Base-by-base conservation (phyloP, 1,140 invertebrate genomes). In the Sweltsa coloradensis region DNA sequence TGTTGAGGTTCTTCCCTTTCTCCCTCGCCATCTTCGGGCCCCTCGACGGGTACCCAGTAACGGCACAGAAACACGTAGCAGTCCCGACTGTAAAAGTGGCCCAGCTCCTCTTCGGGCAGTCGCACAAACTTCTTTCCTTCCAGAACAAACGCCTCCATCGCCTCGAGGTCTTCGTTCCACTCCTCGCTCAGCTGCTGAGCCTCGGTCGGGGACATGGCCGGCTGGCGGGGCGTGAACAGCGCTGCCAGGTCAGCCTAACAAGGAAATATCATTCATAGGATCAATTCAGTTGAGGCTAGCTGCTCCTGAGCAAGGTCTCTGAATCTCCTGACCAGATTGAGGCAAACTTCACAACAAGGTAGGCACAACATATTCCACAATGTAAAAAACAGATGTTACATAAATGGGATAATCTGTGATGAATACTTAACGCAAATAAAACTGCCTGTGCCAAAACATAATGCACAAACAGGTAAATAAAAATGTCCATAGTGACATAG, bases 11-110 rank as follows among this genome's bases (percentile, higher is more conserved):
- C 78, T 23, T 73, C 79, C 2, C 76, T 76, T 14, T 72, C 72
- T 49, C 83, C 78, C 31, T 62, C 52, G 3, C 76, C 73, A 48
- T 83, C 78, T 47, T 78, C 71, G n/a, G 70, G 60, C 22, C 73
- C 65, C 47, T 79, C 76, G 21, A 64, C 57, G 16, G 74, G 86
- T 54, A 96, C 79, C 75, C 91, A 89, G 66, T 98, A 98, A 58
- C 90, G 79, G 64, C 94, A 99, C 1, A 99, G 71, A 65, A 99
- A 97, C 11, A 99, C 95, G 60, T 99, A 99, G 66, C 94, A 98
- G 65, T 99, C 95, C 53, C 81, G 81, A 48, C 85, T 91, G 65
- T 96, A 85, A 69, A 99, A 99, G 53, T 80, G 76, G 34, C 79
- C 94, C 19, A 94, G 69, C 70, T 99, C 96, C 62, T 94, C 80